Conservation (phyloP, 2,797 vertebrate genomes). For the Parambassis ranga region DNA sequence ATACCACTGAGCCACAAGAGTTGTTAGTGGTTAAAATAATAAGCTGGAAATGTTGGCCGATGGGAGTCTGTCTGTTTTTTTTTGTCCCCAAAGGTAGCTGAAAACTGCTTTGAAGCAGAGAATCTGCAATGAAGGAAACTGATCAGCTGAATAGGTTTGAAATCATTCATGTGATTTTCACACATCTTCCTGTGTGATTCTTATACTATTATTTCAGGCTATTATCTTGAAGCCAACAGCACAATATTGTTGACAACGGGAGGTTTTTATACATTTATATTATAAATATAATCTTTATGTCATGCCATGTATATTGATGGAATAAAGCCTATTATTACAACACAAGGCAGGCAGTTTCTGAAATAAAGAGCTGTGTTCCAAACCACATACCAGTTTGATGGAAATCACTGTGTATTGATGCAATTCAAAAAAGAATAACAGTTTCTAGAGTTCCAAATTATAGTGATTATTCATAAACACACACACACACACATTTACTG, state of each 20-base stretch:
- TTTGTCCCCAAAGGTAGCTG: neutral
- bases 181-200: neutral
- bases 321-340: too few species aligned
- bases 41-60: neutral
- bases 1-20: slow-evolving; percentile 1
- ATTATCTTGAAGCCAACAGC: neutral
- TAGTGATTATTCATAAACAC: neutral
- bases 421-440: neutral
- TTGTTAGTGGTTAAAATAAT: slow-evolving; percentile 13
- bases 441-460: neutral
- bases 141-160: neutral
- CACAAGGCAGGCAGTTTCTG: neutral
- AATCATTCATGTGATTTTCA: neutral
- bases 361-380: neutral
- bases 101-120: neutral
- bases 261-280: too few species aligned
- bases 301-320: too few species aligned
- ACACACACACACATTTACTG: neutral
- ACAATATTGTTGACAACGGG: fast-evolving
- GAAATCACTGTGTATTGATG: neutral
- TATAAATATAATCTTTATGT: too few species aligned
- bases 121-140: neutral
- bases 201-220: neutral
- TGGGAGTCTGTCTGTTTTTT: neutral
- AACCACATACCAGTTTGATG: neutral